phyloP scores from a whole-genome alignment of 2,888 invertebrate species.

The Tinea trinotella region DNA sequence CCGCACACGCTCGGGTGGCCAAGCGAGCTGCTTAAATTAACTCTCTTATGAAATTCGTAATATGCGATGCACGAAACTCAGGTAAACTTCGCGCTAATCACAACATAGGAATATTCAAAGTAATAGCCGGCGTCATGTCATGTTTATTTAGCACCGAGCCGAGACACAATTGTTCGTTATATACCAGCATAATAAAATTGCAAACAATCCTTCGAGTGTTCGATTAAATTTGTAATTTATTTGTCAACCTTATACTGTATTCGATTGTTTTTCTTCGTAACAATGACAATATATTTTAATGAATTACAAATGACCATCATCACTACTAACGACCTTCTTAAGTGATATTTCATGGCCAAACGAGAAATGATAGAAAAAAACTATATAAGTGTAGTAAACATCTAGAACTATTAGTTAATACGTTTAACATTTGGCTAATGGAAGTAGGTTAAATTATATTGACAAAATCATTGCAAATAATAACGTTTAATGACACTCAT shows the following conservation, averaged over 20 bases:
- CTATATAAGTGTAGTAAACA: background rate
- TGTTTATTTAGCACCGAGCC: background rate
- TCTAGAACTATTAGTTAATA: background rate
- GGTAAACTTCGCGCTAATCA: constrained; percentile 15
- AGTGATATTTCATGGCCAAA: background rate
- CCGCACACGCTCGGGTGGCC: constrained; percentile 41
- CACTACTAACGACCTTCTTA: background rate
- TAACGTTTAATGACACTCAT: background rate
- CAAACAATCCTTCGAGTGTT: background rate
- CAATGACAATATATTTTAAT: constrained; percentile 8
- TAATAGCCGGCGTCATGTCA: background rate
- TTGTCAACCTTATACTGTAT: background rate
- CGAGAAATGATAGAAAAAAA: background rate
- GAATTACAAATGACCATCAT: background rate
- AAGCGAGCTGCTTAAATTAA: constrained; percentile 35
- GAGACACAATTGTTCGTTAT: background rate
- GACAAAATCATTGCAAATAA: background rate
- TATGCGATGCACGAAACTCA: constrained; percentile 33
- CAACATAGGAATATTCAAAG: background rate
- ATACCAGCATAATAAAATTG: background rate
- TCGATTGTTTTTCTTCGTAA: background rate
- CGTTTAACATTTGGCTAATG: too few species aligned
- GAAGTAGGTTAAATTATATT: background rate
- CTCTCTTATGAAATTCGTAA: constrained; percentile 36
- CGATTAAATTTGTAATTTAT: background rate